Evolutionary conservation across 2,888 invertebrate species (phyloP), one percentile per base, ranked within the genome.

Genomic region (Tuta absoluta): DNA sequence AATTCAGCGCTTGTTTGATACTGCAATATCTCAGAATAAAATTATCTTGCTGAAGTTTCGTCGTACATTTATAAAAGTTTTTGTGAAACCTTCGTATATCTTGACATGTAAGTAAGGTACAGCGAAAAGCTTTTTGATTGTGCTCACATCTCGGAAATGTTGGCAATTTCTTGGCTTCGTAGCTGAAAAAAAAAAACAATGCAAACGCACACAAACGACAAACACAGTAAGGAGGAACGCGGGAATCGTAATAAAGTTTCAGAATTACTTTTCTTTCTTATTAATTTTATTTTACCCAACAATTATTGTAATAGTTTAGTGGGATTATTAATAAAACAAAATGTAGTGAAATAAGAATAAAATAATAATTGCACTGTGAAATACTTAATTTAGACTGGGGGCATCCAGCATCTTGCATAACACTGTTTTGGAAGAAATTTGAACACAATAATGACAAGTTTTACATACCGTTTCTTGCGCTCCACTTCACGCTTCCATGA

Each of bases 51-150:
- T 45, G 41, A 21, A 70, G 24, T 66, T 68, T 70, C 19, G 58
- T 68, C 23, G 61, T 19, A 59, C 65, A 62, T 53, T 65, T 65
- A 64, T 68, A 69, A 62, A 70, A 67, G 41, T 58, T 65, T 64
- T 51, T 62, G 57, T 70, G 65, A 63, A 71, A 71, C 67, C 66
- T 71, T 48, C 71, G 65, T 28, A 71, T 69, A 63, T 63, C 63
- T 57, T 63, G 58, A 24, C 63, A 48, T 64, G 66, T 60, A 58
- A 68, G 33, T 63, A 45, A 49, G 51, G 59, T 65, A 45, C 70
- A 70, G 17, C 65, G 63, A 62, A 71, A 71, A 48, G 69, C 68
- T 62, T 69, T 71, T 63, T 60, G 66, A 19, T 68, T 65, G 63
- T 69, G 70, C 56, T 49, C 57, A 58, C 70, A 68, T 48, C 48